These are phyloP conservation scores for Musca vetustissima DNA, from an alignment of 1,140 invertebrate species.

Conservation along the genomic window DNA sequence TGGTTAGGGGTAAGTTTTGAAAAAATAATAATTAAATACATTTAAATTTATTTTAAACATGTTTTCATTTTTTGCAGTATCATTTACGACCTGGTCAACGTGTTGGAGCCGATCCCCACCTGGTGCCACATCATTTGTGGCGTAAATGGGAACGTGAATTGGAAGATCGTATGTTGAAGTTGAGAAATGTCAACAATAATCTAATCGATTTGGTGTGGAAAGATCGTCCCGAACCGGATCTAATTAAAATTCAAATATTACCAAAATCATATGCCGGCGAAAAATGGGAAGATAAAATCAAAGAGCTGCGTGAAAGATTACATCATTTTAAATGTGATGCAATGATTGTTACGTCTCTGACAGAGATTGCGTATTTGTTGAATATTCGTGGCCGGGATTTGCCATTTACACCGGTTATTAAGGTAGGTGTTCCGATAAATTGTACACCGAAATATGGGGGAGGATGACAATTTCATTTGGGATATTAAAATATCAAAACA, in stretches of 20 bases:
- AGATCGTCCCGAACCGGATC: constrained; percentile 59
- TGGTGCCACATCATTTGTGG: constrained; percentile 69
- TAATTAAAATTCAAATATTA: constrained; percentile 61
- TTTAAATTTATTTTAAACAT: constrained; percentile 32
- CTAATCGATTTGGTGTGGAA: constrained; percentile 83
- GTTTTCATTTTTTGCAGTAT: constrained; percentile 57
- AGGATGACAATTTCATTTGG: no score
- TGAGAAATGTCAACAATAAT: constrained; percentile 71
- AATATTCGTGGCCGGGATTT: constrained; percentile 94
- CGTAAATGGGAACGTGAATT: constrained; percentile 62
- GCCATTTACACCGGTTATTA: constrained; percentile 82
- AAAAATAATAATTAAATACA: not conserved
- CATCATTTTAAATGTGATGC: constrained; percentile 68
- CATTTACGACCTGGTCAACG: constrained; percentile 66
- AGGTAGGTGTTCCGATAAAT: constrained; percentile 33
- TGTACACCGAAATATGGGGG: no score
- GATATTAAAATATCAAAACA: no score
- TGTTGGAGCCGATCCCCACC: constrained; percentile 82
- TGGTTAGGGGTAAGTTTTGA: constrained; percentile 63
- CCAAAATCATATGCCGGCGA: constrained; percentile 54
- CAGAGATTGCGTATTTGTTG: constrained; percentile 92
- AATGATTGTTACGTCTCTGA: constrained; percentile 83
- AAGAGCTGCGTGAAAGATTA: constrained; percentile 68
- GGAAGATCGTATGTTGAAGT: constrained; percentile 57
- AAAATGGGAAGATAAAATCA: constrained; percentile 73